phyloP scores from a whole-genome alignment of 2,888 invertebrate genomes.

The Cataglyphis altisquamis region DNA sequence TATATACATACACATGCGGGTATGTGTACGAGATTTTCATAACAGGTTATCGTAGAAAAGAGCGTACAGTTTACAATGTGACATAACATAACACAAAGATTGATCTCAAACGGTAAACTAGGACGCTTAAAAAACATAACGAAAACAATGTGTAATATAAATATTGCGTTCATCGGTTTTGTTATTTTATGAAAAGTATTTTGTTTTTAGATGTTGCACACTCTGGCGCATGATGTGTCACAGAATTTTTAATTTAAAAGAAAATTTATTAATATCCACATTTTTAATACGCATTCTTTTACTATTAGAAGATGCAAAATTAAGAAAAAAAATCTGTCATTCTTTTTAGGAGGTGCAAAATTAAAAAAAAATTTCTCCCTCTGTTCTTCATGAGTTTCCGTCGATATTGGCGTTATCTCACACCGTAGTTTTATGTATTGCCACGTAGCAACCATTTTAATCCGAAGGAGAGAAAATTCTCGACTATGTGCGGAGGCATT shows the following conservation, averaged over 20 bases:
- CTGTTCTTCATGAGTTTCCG: not conserved
- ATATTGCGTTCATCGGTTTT: not conserved
- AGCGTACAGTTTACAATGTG: not conserved
- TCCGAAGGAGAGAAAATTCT: constrained; percentile 39
- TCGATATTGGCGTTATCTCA: constrained; percentile 6
- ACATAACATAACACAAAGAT: constrained; percentile 17
- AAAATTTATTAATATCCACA: not conserved
- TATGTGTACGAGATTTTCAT: constrained; percentile 22
- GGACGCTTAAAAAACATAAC: not conserved
- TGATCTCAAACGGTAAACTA: not conserved
- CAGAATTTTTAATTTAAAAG: not conserved
- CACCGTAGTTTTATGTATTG: not conserved
- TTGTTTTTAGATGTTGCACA: not conserved
- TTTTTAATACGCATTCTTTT: not conserved
- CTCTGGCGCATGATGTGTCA: not conserved
- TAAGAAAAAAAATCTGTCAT: not conserved
- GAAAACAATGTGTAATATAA: not conserved
- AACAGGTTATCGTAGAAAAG: constrained; percentile 11
- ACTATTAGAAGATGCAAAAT: not conserved
- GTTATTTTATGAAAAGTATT: not conserved
- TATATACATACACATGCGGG: not conserved
- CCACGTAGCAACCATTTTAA: constrained; percentile 22
- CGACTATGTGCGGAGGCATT: constrained; percentile 36
- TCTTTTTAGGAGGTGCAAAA: not conserved
- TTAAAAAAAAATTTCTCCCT: not conserved